Conservation (phyloP, 2,113 vertebrate species). For the Vulpes vulpes region DNA sequence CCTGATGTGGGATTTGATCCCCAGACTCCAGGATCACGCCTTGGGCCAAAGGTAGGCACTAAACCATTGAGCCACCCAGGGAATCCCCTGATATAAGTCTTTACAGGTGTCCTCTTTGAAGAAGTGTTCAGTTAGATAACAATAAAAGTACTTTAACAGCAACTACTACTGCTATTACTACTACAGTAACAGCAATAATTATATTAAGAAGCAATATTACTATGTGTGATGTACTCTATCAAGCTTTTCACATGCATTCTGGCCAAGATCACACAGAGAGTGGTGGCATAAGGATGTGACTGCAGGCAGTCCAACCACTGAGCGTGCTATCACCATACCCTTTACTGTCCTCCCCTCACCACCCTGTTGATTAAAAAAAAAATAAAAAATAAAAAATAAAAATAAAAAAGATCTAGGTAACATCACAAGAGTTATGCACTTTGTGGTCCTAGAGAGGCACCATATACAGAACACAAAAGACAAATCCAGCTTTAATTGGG, state of each 20-base stretch:
- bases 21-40: too few species aligned
- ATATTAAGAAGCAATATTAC: not conserved
- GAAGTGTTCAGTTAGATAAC: not conserved
- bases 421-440: not conserved
- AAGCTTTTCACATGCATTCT: not conserved
- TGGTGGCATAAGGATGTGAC: not conserved
- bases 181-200: fast-evolving
- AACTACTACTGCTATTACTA: too few species aligned
- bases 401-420: not conserved
- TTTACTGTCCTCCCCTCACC: not conserved
- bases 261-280: not conserved
- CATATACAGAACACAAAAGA: not conserved
- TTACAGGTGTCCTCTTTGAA: not conserved
- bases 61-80: too few species aligned
- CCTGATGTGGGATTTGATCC: too few species aligned
- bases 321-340: not conserved
- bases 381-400: not conserved
- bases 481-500: not conserved
- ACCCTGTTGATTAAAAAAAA: not conserved
- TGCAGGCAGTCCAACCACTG: not conserved
- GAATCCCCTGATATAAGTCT: not conserved
- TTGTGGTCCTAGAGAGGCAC: not conserved
- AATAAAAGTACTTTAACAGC: not conserved
- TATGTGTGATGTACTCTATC: not conserved
- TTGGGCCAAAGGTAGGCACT: too few species aligned